Evolutionary conservation across 2,797 vertebrate species (phyloP).

Genomic region (Xenopus petersii): DNA sequence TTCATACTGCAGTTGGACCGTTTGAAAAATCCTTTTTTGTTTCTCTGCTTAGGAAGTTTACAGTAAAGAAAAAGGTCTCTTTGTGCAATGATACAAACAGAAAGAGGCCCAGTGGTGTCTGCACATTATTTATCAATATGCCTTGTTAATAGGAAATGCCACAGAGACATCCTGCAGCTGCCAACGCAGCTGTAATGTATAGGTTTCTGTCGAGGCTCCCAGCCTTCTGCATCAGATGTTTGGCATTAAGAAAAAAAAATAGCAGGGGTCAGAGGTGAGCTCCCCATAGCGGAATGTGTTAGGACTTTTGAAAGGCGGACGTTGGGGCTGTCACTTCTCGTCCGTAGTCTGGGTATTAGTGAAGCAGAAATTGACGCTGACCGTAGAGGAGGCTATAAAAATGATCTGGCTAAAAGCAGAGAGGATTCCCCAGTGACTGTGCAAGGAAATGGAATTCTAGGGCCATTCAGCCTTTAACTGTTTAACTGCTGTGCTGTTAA

Average conservation of each 20-base stretch:
- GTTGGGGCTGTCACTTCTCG: slow-evolving; percentile 38
- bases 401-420: slow-evolving; percentile 34
- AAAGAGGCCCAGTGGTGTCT: neutral
- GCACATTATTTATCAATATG: slow-evolving; percentile 1
- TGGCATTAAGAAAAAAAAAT: slow-evolving; percentile 15
- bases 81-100: neutral
- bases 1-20: too few relatives aligned
- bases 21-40: too few relatives aligned
- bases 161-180: slow-evolving; percentile 7
- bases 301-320: slow-evolving; percentile 40
- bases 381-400: slow-evolving; percentile 23
- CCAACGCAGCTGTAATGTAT: slow-evolving; percentile 9
- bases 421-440: slow-evolving; percentile 24
- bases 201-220: neutral
- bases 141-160: slow-evolving; percentile 1
- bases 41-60: too few relatives aligned
- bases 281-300: slow-evolving; percentile 36
- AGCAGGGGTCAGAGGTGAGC: slow-evolving; percentile 21
- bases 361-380: slow-evolving; percentile 39
- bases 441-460: slow-evolving; percentile 25
- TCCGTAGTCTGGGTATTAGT: slow-evolving; percentile 18
- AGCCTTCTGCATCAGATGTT: slow-evolving; percentile 30
- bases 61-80: neutral
- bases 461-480: slow-evolving; percentile 13
- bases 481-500: neutral